Conservation (phyloP, 2,113 vertebrate genomes). For the Paradoxurus hermaphroditus region DNA sequence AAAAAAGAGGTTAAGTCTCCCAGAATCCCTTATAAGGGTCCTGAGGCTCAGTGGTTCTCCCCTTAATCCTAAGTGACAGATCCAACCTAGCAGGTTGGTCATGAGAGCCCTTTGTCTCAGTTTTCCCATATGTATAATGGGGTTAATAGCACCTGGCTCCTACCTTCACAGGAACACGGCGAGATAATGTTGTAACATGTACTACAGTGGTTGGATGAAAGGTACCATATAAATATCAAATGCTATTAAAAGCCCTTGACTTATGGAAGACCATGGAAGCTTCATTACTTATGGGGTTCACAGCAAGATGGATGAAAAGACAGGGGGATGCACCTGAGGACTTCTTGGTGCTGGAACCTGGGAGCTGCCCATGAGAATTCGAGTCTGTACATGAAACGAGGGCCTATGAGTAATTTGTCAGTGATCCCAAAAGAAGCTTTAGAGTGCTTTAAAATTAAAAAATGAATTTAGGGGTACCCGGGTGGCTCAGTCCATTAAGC, state of each 20-base stretch:
- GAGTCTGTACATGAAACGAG: neutral
- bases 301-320: neutral
- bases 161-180: neutral
- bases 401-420: neutral
- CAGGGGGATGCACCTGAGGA: neutral
- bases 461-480: no score
- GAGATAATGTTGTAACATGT: conserved; percentile 28
- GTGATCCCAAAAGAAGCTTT: neutral
- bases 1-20: neutral
- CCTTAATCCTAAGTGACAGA: neutral
- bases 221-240: conserved; percentile 17
- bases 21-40: neutral
- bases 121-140: conserved; percentile 27
- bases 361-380: neutral
- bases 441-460: neutral
- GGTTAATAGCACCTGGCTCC: neutral
- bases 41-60: neutral
- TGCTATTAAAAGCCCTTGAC: conserved; percentile 35
- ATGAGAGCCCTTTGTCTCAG: neutral
- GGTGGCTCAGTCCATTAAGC: no score
- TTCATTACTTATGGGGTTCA: neutral
- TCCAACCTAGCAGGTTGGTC: neutral
- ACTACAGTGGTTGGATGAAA: conserved; percentile 51
- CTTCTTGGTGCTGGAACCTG: neutral
- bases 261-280: neutral